These are phyloP conservation scores for Octopus bimaculoides DNA, from an alignment of 1,140 invertebrate genomes.

Conservation along the genomic window DNA sequence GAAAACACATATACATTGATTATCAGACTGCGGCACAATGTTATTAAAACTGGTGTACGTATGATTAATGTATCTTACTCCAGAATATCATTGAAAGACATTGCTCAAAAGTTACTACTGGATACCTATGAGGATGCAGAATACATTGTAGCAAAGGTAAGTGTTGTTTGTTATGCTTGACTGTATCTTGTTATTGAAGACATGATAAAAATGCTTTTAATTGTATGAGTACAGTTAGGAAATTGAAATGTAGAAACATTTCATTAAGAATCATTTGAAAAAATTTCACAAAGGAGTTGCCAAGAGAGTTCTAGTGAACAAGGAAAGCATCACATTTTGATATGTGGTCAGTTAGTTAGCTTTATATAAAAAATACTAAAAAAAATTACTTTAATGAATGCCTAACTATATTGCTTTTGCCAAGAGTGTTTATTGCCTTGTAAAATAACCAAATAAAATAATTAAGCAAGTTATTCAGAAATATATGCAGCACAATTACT, in stretches of 20 bases:
- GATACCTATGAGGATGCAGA: slow-evolving; percentile 97
- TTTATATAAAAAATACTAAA: too few relatives aligned
- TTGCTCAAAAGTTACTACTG: slow-evolving; percentile 88
- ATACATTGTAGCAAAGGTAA: slow-evolving; percentile 93
- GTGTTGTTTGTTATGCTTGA: slow-evolving; percentile 13
- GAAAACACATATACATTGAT: slow-evolving; percentile 96
- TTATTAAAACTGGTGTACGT: slow-evolving; percentile 97
- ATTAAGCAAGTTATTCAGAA: too few relatives aligned
- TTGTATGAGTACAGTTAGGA: neutral
- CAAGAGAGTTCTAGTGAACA: too few relatives aligned
- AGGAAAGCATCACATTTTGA: too few relatives aligned
- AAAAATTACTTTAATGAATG: too few relatives aligned
- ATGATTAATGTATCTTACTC: slow-evolving; percentile 97
- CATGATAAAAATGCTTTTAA: neutral
- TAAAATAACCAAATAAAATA: too few relatives aligned
- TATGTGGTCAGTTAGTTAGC: too few relatives aligned
- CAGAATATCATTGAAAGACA: slow-evolving; percentile 90
- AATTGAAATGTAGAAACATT: too few relatives aligned
- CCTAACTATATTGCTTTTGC: too few relatives aligned
- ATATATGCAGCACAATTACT: too few relatives aligned
- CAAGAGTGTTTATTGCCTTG: neutral
- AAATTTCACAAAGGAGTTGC: too few relatives aligned
- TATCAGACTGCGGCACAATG: slow-evolving; percentile 88
- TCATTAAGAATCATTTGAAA: too few relatives aligned
- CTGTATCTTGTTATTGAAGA: neutral